Conservation (phyloP, 2,113 vertebrate species). For the Rhinolophus ferrumequinum region DNA sequence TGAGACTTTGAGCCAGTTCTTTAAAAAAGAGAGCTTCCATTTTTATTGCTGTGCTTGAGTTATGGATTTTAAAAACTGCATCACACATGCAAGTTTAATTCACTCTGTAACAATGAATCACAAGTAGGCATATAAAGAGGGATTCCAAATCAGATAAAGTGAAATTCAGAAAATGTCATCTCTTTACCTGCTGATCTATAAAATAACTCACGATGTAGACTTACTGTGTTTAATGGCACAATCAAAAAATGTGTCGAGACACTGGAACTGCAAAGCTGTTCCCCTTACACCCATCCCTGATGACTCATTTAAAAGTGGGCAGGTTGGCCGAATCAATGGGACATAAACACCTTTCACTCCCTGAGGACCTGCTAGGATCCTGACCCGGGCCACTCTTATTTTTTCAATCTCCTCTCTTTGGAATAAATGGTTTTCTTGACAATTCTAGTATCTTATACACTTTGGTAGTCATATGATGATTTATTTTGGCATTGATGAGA, state of each 20-base stretch:
- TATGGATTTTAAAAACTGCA: conserved; percentile 37
- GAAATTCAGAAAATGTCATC: conserved; percentile 50
- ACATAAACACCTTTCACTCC: conserved; percentile 43
- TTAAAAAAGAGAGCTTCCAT: conserved; percentile 12
- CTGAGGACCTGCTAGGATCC: neutral
- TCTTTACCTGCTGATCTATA: conserved; percentile 5
- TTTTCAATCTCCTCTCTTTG: conserved; percentile 59
- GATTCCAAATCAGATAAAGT: conserved; percentile 46
- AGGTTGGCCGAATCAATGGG: conserved; percentile 35
- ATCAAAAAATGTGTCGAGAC: conserved; percentile 60
- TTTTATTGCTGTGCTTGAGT: conserved; percentile 56
- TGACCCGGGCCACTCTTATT: conserved; percentile 25
- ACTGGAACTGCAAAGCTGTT: neutral
- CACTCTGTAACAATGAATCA: conserved; percentile 57
- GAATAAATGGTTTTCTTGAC: conserved; percentile 55
- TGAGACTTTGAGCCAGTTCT: conserved; percentile 46
- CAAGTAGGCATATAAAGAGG: neutral
- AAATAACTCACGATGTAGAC: conserved; percentile 26
- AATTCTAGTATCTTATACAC: neutral
- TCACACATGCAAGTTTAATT: conserved; percentile 26
- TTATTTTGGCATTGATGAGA: neutral
- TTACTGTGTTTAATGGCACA: conserved; percentile 27
- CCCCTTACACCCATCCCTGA: accelerated
- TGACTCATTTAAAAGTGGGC: neutral
- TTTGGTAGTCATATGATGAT: neutral